A percentile compares a stretch with the other conserved stretches of the same genome.
phyloP scores from a whole-genome alignment of 2,797 vertebrate genomes.

The Melanotaenia boesemani region DNA sequence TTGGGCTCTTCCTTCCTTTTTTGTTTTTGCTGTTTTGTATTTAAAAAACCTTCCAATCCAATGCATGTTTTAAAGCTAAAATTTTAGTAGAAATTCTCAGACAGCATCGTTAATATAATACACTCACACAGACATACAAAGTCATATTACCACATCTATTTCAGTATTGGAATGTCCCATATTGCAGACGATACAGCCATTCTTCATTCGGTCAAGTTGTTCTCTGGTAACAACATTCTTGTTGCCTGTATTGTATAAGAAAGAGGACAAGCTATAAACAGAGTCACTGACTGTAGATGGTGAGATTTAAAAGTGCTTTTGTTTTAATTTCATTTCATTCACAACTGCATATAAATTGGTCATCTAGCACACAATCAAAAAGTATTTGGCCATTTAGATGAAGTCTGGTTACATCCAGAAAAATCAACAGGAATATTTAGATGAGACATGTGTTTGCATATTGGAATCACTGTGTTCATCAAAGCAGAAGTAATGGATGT shows the following conservation, averaged over 20 bases:
- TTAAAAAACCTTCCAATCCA: neutral
- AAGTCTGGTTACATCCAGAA: neutral
- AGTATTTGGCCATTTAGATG: conserved; percentile 8
- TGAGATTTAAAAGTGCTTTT: neutral
- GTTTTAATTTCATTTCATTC: neutral
- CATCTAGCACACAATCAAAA: neutral
- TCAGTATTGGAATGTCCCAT: conserved; percentile 99
- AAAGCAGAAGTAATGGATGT: conserved; percentile 61
- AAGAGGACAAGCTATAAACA: conserved; percentile 1
- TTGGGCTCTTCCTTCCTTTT: neutral
- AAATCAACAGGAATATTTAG: conserved; percentile 7
- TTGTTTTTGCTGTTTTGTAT: neutral
- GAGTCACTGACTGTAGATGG: neutral
- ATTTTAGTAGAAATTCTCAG: neutral
- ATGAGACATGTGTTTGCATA: neutral
- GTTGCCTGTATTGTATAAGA: conserved; percentile 85
- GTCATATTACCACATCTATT: conserved; percentile 92
- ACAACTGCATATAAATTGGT: neutral
- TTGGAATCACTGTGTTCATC: conserved; percentile 46
- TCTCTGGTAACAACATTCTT: conserved; percentile 98
- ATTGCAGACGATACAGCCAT: conserved; percentile 98
- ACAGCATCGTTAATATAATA: neutral
- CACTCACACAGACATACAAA: neutral
- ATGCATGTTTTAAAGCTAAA: neutral
- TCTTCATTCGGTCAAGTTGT: conserved; percentile 97